Evolutionary conservation across 2,113 vertebrate genomes (phyloP).

Genomic region (Leptodactylus fuscus): DNA sequence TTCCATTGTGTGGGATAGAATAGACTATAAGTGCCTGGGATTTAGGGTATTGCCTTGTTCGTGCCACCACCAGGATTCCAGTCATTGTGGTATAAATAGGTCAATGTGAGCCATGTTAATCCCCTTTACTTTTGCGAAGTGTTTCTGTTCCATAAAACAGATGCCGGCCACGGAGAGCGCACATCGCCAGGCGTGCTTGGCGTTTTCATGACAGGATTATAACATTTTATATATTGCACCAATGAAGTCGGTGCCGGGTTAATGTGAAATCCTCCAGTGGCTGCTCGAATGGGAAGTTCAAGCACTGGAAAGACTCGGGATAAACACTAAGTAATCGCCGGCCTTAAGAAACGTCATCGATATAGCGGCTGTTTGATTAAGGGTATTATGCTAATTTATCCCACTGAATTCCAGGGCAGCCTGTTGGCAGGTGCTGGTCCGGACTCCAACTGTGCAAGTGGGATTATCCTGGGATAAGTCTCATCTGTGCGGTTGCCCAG

Average conservation of each 20-base stretch:
- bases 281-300: not conserved
- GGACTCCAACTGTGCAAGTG: not conserved
- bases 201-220: conserved; percentile 40
- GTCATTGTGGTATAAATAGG: conserved; percentile 45
- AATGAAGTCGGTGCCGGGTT: conserved; percentile 17
- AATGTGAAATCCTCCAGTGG: conserved; percentile 7
- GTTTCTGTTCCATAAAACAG: conserved; percentile 45
- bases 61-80: conserved; percentile 41
- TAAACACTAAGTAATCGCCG: not conserved
- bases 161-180: not conserved
- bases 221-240: conserved; percentile 10
- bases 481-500: not conserved
- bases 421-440: not conserved
- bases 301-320: not conserved
- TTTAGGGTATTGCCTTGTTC: not conserved
- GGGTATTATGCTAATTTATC: not conserved
- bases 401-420: not conserved
- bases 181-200: conserved; percentile 15
- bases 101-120: conserved; percentile 60
- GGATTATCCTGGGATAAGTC: conserved; percentile 10
- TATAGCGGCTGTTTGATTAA: not conserved
- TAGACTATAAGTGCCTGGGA: not conserved
- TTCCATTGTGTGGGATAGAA: not conserved
- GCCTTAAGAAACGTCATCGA: not conserved
- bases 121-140: conserved; percentile 55